phyloP scores from a whole-genome alignment of 1,140 invertebrate species.

The Heliothis virescens region DNA sequence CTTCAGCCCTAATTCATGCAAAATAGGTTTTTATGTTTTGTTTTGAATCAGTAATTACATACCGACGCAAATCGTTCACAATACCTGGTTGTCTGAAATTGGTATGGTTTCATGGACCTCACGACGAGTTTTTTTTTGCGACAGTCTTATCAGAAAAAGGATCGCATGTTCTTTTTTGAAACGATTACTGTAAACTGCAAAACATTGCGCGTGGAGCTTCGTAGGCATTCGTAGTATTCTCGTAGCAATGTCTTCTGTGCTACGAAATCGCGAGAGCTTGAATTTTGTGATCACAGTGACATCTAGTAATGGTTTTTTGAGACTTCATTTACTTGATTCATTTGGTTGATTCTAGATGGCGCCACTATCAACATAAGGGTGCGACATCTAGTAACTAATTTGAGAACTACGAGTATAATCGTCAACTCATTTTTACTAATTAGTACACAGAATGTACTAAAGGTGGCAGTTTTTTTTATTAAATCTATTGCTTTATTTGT shows the following conservation, averaged over 20 bases:
- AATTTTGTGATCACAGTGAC: neutral
- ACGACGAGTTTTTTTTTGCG: too few relatives aligned
- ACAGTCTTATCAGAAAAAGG: too few relatives aligned
- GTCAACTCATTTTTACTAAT: too few relatives aligned
- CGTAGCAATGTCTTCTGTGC: neutral
- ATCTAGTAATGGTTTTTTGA: neutral
- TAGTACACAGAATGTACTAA: neutral
- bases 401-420: neutral
- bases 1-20: too few relatives aligned
- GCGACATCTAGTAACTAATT: neutral
- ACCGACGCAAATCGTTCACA: too few relatives aligned
- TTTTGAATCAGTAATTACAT: too few relatives aligned
- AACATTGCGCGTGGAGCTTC: neutral
- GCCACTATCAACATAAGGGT: neutral
- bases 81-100: too few relatives aligned
- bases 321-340: neutral
- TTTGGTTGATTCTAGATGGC: neutral
- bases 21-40: too few relatives aligned
- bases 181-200: neutral
- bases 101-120: too few relatives aligned
- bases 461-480: neutral
- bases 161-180: neutral
- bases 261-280: neutral
- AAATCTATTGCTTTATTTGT: neutral
- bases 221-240: slow-evolving; percentile 5